phyloP scores from a whole-genome alignment of 1,140 invertebrate species.

The Triops cancriformis region DNA sequence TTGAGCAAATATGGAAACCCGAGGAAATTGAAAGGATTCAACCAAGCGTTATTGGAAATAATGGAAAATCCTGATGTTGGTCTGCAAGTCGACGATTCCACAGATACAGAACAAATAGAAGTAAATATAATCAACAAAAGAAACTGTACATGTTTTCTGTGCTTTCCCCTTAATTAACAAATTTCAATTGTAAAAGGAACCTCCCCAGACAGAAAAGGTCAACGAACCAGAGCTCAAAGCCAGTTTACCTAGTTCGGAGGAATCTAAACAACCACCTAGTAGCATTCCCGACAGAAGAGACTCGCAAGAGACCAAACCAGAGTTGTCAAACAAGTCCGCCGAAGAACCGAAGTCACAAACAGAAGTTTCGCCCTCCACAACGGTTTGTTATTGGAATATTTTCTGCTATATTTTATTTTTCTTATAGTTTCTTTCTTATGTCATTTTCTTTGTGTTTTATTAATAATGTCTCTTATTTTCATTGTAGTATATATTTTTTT shows the following conservation, averaged over 20 bases:
- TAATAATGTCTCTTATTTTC: too few species aligned
- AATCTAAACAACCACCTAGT: neutral
- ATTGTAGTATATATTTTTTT: too few species aligned
- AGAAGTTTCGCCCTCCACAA: neutral
- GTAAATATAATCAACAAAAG: neutral
- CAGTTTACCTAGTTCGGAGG: neutral
- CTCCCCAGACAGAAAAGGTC: too few species aligned
- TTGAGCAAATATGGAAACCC: constrained; percentile 58
- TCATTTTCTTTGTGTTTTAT: neutral
- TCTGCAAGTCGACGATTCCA: neutral
- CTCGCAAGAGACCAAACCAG: constrained; percentile 14
- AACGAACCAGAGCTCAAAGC: neutral
- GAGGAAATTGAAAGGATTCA: constrained; percentile 53
- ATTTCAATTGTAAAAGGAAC: too few species aligned
- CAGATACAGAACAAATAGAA: neutral
- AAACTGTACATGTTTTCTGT: neutral
- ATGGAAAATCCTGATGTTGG: constrained; percentile 45
- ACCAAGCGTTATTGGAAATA: constrained; percentile 57
- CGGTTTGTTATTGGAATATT: neutral
- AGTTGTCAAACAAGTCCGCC: neutral
- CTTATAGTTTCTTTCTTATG: too few species aligned
- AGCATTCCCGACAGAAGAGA: constrained; percentile 13
- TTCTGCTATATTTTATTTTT: too few species aligned
- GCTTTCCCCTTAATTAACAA: too few species aligned
- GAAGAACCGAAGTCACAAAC: neutral